A percentile compares a stretch with the other conserved stretches of the same genome.
phyloP scores from a whole-genome alignment of 2,113 vertebrate species.

The Fulica atra region DNA sequence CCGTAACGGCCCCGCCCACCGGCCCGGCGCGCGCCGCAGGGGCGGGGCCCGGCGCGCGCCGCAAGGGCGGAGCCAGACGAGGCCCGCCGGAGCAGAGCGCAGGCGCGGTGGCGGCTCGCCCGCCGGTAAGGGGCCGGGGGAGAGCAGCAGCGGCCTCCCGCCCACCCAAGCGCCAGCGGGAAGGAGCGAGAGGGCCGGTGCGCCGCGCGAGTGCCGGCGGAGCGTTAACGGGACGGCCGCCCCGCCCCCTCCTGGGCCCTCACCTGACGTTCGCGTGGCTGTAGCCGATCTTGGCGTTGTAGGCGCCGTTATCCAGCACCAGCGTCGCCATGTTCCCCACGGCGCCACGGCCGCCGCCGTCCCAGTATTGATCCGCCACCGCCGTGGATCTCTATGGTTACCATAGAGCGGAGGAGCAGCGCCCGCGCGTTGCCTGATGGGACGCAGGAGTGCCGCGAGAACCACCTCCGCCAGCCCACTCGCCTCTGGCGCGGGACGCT shows the following conservation, averaged over 20 bases:
- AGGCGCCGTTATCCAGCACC: constrained; percentile 94
- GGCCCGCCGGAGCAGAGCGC: neutral
- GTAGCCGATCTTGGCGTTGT: constrained; percentile 93
- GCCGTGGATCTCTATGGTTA: constrained; percentile 5
- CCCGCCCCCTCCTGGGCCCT: neutral
- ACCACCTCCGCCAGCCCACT: neutral
- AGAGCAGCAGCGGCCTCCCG: too few relatives aligned
- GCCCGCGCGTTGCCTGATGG: neutral
- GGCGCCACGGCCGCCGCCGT: constrained; percentile 35
- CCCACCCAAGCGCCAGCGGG: neutral
- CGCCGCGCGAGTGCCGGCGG: neutral
- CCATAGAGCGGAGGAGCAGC: constrained; percentile 13
- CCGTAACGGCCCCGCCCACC: neutral
- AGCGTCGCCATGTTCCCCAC: constrained; percentile 85
- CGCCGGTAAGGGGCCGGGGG: neutral
- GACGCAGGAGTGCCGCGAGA: neutral
- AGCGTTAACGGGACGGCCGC: neutral
- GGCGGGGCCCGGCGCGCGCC: neutral
- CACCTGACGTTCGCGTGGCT: constrained; percentile 90
- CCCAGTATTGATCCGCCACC: constrained; percentile 45
- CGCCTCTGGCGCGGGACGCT: neutral
- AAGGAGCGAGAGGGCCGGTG: neutral
- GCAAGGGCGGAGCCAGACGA: neutral
- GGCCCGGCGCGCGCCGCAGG: neutral
- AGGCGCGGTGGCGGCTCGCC: neutral